Conservation (phyloP, 2,113 vertebrate genomes). For the Vulpes lagopus region DNA sequence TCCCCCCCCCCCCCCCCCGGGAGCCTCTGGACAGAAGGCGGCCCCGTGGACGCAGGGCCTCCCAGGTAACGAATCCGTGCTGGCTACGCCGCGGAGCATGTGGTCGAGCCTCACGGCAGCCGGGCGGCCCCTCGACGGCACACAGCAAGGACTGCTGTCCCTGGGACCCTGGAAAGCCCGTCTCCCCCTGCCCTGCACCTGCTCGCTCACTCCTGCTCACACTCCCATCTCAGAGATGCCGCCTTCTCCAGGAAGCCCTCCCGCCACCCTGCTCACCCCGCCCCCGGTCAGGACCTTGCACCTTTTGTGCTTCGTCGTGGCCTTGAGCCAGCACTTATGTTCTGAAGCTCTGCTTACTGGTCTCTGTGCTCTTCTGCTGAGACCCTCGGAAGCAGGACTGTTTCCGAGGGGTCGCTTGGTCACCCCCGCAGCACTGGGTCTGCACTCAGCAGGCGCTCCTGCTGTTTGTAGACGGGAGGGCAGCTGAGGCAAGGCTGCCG, state of each 20-base stretch:
- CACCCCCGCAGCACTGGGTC: background rate
- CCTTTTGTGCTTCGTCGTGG: background rate
- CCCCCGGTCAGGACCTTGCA: background rate
- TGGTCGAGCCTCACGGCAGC: too few species aligned
- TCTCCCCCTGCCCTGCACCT: background rate
- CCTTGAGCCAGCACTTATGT: accelerated
- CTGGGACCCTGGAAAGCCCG: background rate
- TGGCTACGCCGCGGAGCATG: too few species aligned
- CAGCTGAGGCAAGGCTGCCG: accelerated
- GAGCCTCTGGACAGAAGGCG: background rate
- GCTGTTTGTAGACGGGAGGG: background rate
- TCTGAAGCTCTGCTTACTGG: background rate
- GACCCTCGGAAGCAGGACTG: background rate
- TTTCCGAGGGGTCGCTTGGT: too few species aligned
- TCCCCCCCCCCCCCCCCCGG: too few species aligned
- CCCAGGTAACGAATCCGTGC: too few species aligned
- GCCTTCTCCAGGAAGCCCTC: background rate
- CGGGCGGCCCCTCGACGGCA: too few species aligned
- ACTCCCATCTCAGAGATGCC: background rate
- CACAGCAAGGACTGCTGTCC: too few species aligned
- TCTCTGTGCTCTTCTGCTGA: background rate
- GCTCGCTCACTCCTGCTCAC: background rate
- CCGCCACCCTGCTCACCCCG: accelerated
- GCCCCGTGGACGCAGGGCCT: too few species aligned
- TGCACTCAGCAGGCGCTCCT: background rate